Percentiles rank a stretch among this genome's conserved stretches.
Conservation (phyloP, 1,140 invertebrate species). For the Probaryconus sp. region DNA sequence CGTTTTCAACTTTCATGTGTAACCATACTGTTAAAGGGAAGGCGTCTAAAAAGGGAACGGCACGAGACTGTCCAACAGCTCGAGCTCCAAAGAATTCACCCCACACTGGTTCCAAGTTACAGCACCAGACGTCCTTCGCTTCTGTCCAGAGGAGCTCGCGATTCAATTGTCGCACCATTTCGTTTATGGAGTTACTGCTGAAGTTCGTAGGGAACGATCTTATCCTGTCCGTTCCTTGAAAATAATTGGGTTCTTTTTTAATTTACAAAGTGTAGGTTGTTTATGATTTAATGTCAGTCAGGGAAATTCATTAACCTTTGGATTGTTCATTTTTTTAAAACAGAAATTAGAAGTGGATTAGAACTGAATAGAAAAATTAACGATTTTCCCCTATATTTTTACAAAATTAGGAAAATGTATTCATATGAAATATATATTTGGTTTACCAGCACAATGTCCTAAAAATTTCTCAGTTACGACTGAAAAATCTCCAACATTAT, state of each 20-base stretch:
- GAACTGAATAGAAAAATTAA: no score
- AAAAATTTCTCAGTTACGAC: constrained; percentile 87
- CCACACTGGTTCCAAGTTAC: constrained; percentile 93
- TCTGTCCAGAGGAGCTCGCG: constrained; percentile 89
- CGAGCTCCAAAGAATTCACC: constrained; percentile 92
- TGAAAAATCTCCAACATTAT: constrained; percentile 81
- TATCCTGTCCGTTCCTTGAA: constrained; percentile 79
- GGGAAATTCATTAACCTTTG: no score
- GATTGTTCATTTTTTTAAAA: no score
- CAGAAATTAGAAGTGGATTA: no score
- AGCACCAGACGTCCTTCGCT: constrained; percentile 91
- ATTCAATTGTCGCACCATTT: constrained; percentile 77
- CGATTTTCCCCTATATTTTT: no score
- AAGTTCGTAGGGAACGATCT: constrained; percentile 72
- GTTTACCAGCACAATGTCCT: constrained; percentile 84
- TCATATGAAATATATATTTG: constrained; percentile 11
- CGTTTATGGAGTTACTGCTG: constrained; percentile 74
- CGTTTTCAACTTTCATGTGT: constrained; percentile 73
- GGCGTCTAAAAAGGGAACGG: constrained; percentile 93
- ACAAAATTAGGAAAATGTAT: no score
- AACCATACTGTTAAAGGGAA: constrained; percentile 92
- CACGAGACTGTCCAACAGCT: constrained; percentile 84
- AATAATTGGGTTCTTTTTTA: no score
- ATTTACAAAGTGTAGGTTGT: constrained; percentile 18
- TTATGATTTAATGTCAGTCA: no score